Evolutionary conservation across 1,140 invertebrate species (phyloP).

Genomic region (Drosophila guanche): DNA sequence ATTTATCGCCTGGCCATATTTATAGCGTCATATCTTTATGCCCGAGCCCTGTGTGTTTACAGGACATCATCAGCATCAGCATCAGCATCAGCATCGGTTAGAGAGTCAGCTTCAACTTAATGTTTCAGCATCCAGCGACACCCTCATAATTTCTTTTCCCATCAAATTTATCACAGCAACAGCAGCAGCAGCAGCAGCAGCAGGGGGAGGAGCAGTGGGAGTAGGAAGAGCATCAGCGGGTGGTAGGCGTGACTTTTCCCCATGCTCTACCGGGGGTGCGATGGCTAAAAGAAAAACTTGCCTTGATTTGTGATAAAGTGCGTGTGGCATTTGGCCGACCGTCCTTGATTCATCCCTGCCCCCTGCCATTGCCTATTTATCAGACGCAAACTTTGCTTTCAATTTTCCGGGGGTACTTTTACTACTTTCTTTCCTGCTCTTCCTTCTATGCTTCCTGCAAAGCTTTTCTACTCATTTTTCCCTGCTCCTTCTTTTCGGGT

Average conservation of each 20-base stretch:
- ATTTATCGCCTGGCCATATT: conserved; percentile 78
- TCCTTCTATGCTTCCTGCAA: neutral
- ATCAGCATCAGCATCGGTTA: conserved; percentile 10
- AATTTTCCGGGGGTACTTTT: conserved; percentile 65
- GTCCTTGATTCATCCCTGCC: conserved; percentile 15
- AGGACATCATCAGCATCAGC: conserved; percentile 70
- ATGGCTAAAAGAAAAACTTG: conserved; percentile 51
- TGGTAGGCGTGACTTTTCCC: conserved; percentile 64
- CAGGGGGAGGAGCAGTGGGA: neutral
- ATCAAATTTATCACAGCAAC: conserved; percentile 76
- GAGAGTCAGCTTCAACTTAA: conserved; percentile 25
- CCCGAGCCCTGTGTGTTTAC: conserved; percentile 56
- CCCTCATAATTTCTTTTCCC: conserved; percentile 76
- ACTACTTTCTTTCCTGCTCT: conserved; percentile 43
- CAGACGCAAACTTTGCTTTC: conserved; percentile 74
- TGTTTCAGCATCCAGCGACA: conserved; percentile 44
- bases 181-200: conserved; percentile 29
- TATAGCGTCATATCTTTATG: conserved; percentile 74
- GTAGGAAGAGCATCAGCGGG: conserved; percentile 11
- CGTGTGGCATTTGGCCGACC: conserved; percentile 67
- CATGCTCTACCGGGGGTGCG: neutral
- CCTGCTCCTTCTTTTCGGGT: conserved; percentile 8
- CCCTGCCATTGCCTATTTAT: conserved; percentile 58
- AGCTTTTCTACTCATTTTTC: conserved; percentile 16
- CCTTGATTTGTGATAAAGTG: conserved; percentile 80